phyloP scores from a whole-genome alignment of 2,113 vertebrate species.

The Oriolus oriolus region DNA sequence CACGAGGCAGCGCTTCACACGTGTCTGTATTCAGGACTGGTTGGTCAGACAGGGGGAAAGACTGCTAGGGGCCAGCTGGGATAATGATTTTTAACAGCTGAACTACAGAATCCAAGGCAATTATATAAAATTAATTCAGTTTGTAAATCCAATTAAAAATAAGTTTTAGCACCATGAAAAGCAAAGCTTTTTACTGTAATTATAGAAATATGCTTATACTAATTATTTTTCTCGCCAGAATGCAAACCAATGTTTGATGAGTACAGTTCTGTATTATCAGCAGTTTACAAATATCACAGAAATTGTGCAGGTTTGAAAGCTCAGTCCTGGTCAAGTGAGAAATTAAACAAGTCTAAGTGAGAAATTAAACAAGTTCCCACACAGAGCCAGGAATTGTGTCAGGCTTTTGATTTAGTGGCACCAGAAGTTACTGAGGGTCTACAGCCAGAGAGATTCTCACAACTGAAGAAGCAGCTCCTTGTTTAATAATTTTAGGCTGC shows the following conservation, averaged over 20 bases:
- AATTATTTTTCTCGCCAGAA: background rate
- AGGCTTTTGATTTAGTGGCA: background rate
- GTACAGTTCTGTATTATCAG: background rate
- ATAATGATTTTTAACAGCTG: slow-evolving; percentile 42
- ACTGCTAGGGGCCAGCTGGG: background rate
- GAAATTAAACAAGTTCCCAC: background rate
- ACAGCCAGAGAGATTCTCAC: background rate
- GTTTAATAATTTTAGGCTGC: slow-evolving; percentile 15
- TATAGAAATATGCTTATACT: background rate
- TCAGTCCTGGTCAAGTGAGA: background rate
- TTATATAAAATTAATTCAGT: slow-evolving; percentile 25
- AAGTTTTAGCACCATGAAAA: background rate
- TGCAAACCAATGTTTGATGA: background rate
- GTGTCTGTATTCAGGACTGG: background rate
- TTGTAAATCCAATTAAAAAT: slow-evolving; percentile 11
- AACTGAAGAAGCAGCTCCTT: background rate
- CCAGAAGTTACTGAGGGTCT: background rate
- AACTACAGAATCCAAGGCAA: background rate
- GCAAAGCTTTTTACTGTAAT: background rate
- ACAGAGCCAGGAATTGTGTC: background rate
- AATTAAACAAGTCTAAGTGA: background rate
- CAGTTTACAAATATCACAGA: background rate
- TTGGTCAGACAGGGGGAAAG: background rate
- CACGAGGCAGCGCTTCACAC: background rate
- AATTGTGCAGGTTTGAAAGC: background rate